A percentile compares a stretch with the other conserved stretches of the same genome.
Evolutionary conservation across 1,140 invertebrate genomes (phyloP).

Genomic region (Dryas iulia): DNA sequence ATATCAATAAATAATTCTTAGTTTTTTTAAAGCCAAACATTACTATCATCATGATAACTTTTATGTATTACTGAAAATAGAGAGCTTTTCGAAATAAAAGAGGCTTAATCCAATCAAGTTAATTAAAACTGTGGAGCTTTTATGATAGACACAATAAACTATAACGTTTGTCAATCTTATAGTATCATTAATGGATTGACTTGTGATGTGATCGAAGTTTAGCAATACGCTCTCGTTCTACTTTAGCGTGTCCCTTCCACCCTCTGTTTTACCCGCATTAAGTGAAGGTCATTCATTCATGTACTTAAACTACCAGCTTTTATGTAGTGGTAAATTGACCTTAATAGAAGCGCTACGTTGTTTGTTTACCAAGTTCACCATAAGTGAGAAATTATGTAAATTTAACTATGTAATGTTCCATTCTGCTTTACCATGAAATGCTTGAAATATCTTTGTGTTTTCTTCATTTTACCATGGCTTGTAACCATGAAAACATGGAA

Average conservation of each 20-base stretch:
- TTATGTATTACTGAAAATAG: not conserved
- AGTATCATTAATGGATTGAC: slow-evolving; percentile 23
- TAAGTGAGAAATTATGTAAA: slow-evolving; percentile 34
- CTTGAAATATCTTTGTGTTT: slow-evolving; percentile 14
- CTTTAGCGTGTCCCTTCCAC: slow-evolving; percentile 21
- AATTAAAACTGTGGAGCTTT: not conserved
- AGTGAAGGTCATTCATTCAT: slow-evolving; percentile 28
- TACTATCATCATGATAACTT: too few relatives aligned
- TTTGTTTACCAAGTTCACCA: slow-evolving; percentile 22
- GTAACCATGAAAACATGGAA: slow-evolving; percentile 32
- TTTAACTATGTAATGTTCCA: slow-evolving; percentile 10
- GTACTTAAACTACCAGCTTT: slow-evolving; percentile 25
- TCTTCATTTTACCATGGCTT: not conserved
- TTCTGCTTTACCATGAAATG: slow-evolving; percentile 7
- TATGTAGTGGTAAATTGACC: slow-evolving; percentile 26
- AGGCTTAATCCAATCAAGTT: not conserved
- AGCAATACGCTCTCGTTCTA: slow-evolving; percentile 15
- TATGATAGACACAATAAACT: not conserved
- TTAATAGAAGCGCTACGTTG: slow-evolving; percentile 27
- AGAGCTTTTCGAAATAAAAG: not conserved
- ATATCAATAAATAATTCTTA: too few relatives aligned
- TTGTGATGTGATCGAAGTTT: slow-evolving; percentile 20
- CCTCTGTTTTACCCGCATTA: slow-evolving; percentile 21
- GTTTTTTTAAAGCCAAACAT: too few relatives aligned
- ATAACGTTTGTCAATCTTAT: slow-evolving; percentile 6